phyloP scores from a whole-genome alignment of 2,888 invertebrate species.

The Pseudococcus jackbeardsleyi region DNA sequence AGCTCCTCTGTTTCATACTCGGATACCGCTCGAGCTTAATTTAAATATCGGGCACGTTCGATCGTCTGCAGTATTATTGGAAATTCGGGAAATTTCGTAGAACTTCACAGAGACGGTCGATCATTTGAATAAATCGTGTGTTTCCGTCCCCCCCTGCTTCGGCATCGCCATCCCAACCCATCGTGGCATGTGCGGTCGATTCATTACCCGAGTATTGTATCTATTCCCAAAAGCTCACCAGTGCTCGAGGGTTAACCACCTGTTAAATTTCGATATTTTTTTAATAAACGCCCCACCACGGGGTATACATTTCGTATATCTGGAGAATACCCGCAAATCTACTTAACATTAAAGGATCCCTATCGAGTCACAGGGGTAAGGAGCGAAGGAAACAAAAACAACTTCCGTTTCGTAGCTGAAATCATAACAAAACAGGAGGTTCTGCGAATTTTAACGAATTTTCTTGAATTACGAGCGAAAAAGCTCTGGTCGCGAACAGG shows the following conservation, averaged over 20 bases:
- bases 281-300: background rate
- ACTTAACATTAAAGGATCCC: background rate
- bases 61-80: background rate
- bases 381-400: background rate
- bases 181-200: background rate
- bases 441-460: conserved; percentile 21
- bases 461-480: background rate
- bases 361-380: background rate
- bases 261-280: conserved; percentile 33
- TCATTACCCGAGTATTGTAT: conserved; percentile 40
- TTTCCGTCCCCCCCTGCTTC: background rate
- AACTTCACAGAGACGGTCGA: background rate
- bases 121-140: conserved; percentile 6
- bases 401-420: conserved; percentile 18
- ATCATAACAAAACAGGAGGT: conserved; percentile 16
- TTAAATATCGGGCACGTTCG: conserved; percentile 7
- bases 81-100: conserved; percentile 43
- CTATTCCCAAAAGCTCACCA: conserved; percentile 7
- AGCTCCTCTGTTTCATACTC: no score
- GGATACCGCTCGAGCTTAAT: background rate
- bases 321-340: background rate
- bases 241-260: conserved; percentile 40
- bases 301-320: conserved; percentile 1
- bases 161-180: background rate
- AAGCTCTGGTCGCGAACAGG: conserved; percentile 36